Conservation (phyloP, 2,888 invertebrate genomes). For the Herminia tarsipennalis region DNA sequence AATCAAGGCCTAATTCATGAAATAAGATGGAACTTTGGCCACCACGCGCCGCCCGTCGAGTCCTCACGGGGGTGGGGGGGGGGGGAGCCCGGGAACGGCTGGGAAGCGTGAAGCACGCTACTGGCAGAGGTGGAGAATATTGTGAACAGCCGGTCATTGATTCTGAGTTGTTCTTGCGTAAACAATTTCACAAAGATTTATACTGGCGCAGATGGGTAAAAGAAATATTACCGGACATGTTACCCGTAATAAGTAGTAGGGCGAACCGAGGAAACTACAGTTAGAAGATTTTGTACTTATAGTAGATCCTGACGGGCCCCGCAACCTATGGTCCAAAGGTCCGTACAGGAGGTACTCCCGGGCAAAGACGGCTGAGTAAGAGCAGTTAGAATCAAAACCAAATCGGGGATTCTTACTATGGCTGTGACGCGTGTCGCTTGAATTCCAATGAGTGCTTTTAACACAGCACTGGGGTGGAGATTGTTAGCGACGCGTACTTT, state of each 20-base stretch:
- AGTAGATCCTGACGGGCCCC: too few species aligned
- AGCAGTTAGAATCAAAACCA: too few species aligned
- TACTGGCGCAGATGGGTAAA: conserved; percentile 2
- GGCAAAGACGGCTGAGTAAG: too few species aligned
- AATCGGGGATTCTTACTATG: too few species aligned
- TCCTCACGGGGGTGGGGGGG: conserved; percentile 32
- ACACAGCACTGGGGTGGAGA: too few species aligned
- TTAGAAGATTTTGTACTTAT: too few species aligned
- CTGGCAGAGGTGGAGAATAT: background rate
- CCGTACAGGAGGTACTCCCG: too few species aligned
- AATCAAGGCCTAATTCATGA: background rate
- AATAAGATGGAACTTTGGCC: background rate
- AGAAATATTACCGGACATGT: background rate
- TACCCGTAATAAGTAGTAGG: background rate
- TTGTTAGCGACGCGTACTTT: too few species aligned
- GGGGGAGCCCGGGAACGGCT: conserved; percentile 37
- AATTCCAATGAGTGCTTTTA: too few species aligned
- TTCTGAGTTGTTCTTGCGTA: background rate
- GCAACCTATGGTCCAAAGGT: too few species aligned
- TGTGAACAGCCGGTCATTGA: background rate
- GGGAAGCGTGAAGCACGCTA: background rate
- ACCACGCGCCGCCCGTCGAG: conserved; percentile 15
- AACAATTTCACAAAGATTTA: background rate
- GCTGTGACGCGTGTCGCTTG: too few species aligned
- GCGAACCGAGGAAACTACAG: background rate